A percentile compares a stretch with the other conserved stretches of the same genome.
These are phyloP conservation scores for Actinernus sp. DNA, from an alignment of 92 coral and sea anemone genomes.

Conservation along the genomic window DNA sequence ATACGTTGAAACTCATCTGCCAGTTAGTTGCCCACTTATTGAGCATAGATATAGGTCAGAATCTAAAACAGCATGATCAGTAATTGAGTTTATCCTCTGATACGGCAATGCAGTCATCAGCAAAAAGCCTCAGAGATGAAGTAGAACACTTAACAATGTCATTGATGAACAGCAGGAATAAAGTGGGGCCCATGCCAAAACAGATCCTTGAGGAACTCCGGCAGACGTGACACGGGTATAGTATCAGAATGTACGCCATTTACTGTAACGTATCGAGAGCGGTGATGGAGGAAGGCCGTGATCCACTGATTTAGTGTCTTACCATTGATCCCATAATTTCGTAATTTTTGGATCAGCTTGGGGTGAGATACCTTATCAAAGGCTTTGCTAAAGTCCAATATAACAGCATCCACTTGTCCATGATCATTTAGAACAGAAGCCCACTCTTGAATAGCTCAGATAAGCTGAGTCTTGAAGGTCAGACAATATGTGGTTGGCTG, in stretches of 20 bases:
- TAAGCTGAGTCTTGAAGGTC: background rate
- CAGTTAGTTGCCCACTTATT: background rate
- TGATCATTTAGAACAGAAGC: background rate
- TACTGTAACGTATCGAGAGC: conserved; percentile 4
- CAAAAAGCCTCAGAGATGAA: background rate
- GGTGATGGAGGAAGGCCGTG: background rate
- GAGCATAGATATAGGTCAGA: background rate
- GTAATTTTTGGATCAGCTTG: no score
- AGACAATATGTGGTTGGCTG: no score
- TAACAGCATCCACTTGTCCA: background rate
- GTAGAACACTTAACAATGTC: background rate
- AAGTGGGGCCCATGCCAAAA: background rate
- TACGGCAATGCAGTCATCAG: conserved; percentile 10
- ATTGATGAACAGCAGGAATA: conserved; percentile 1
- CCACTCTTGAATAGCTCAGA: conserved; percentile 5
- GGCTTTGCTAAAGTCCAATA: background rate
- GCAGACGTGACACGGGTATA: background rate
- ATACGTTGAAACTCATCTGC: conserved; percentile 18
- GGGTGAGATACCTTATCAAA: no score
- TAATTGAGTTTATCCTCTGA: background rate
- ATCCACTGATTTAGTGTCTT: no score
- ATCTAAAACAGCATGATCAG: background rate
- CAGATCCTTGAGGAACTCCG: conserved; percentile 1
- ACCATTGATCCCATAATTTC: no score
- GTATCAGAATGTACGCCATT: background rate